Evolutionary conservation across 1,140 invertebrate genomes (phyloP).

Genomic region (Trichonephila clavata): DNA sequence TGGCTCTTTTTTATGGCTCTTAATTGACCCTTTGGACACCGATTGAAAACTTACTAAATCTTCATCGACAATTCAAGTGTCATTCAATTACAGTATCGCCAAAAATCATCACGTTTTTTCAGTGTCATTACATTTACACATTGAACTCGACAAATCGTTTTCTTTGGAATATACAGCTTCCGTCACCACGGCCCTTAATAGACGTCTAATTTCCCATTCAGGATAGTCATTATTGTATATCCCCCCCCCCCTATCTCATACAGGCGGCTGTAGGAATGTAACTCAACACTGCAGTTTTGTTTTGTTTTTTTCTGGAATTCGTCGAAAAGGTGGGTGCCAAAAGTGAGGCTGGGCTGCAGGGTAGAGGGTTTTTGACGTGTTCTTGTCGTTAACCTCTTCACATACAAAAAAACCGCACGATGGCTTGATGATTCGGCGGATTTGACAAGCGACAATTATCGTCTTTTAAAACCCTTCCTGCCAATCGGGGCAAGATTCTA

Average conservation of each 20-base stretch:
- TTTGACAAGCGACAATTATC: slow-evolving; percentile 22
- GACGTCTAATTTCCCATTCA: background rate
- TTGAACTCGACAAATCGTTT: background rate
- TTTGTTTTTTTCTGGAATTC: background rate
- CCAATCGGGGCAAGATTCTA: background rate
- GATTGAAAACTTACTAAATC: background rate
- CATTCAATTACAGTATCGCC: background rate
- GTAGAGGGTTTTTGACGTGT: background rate
- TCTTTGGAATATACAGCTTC: background rate
- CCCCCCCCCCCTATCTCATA: too few relatives aligned
- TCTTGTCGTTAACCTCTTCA: slow-evolving; percentile 4
- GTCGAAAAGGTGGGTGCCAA: background rate
- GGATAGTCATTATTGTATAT: background rate
- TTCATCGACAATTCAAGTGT: background rate
- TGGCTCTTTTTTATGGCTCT: background rate
- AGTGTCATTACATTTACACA: slow-evolving; percentile 6
- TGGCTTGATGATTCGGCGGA: background rate
- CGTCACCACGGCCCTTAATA: slow-evolving; percentile 25
- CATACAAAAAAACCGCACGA: background rate
- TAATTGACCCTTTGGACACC: background rate
- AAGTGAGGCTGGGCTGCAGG: background rate
- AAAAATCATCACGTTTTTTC: background rate
- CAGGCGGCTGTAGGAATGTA: background rate
- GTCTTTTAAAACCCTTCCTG: background rate
- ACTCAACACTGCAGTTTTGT: background rate